Evolutionary conservation across 92 coral and sea anemone genomes (phyloP).

Genomic region (Phenganax stokvisi): DNA sequence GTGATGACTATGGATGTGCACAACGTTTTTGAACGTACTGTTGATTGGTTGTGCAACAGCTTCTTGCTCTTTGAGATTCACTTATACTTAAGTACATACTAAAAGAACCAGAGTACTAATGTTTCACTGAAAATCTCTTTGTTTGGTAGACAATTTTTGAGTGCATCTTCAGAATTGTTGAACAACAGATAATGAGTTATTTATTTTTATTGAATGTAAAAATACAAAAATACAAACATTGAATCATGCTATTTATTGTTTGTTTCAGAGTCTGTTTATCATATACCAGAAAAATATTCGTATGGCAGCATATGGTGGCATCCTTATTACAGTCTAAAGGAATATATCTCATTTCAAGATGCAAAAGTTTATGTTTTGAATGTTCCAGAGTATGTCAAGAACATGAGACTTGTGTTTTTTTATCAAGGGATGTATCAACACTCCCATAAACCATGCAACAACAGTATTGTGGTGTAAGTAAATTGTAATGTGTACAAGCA

Average conservation of each 20-base stretch:
- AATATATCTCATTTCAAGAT: conserved; percentile 28
- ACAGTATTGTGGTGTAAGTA: conserved; percentile 23
- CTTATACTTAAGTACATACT: no score
- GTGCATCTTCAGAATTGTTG: no score
- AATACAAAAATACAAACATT: not conserved
- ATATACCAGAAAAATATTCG: not conserved
- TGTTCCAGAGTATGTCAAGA: conserved; percentile 20
- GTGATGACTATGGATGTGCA: no score
- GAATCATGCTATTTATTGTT: not conserved
- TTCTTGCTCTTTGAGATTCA: no score
- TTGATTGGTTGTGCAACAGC: no score
- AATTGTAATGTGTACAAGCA: not conserved
- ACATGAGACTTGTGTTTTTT: not conserved
- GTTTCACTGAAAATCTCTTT: no score
- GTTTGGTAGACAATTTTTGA: no score
- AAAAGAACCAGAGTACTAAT: no score
- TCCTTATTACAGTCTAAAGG: conserved; percentile 22
- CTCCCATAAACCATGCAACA: conserved; percentile 21
- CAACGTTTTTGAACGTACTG: no score
- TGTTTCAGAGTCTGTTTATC: not conserved
- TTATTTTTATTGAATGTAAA: not conserved
- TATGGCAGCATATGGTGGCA: not conserved
- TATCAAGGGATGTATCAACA: not conserved
- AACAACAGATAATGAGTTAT: no score
- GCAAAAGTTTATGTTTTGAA: conserved; percentile 25